Conservation (phyloP, 2,888 invertebrate species). For the Lasioglossum lativentre region DNA sequence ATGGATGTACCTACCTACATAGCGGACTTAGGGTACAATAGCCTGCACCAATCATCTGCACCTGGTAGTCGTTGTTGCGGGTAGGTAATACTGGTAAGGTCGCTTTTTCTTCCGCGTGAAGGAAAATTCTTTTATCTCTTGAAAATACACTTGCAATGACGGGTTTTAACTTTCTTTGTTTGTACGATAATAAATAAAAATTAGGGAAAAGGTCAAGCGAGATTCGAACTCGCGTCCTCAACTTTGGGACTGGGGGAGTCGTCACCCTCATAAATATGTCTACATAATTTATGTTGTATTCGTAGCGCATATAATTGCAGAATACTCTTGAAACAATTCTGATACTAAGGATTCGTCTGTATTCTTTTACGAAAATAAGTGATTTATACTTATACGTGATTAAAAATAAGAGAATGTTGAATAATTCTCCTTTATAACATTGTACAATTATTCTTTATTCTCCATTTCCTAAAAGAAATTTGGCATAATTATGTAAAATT, state of each 20-base stretch:
- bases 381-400: not conserved
- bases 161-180: not conserved
- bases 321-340: not conserved
- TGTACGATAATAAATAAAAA: not conserved
- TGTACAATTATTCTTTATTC: not conserved
- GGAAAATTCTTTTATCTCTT: not conserved
- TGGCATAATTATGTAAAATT: not conserved
- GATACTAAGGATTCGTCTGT: not conserved
- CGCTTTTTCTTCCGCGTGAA: not conserved
- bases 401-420: not conserved
- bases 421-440: not conserved
- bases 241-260: not conserved
- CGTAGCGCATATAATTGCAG: not conserved
- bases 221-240: not conserved
- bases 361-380: not conserved
- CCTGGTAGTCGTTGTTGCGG: not conserved
- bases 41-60: constrained; percentile 5
- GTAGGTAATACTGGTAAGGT: not conserved
- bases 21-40: not conserved
- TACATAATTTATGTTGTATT: not conserved
- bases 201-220: not conserved
- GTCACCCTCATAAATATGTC: not conserved
- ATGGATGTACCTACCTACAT: not conserved
- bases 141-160: not conserved
- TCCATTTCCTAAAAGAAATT: not conserved